Evolutionary conservation across 2,888 invertebrate genomes (phyloP), one percentile per base, ranked within the genome.

Genomic region (Sisyra terminalis): DNA sequence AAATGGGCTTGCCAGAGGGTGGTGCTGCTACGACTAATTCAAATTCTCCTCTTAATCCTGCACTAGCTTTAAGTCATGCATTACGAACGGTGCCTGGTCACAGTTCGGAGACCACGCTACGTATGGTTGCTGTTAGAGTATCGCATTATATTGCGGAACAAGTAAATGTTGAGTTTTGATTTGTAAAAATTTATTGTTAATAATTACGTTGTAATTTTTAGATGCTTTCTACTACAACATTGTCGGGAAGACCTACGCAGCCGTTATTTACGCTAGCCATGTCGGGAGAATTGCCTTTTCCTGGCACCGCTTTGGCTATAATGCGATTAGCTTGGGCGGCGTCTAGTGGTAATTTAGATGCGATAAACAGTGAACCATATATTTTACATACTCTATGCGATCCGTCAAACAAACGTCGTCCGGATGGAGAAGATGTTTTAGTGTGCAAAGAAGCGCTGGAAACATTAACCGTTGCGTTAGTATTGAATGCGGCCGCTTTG

Each of bases 391-490:
- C 70, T 24, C 61, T 77, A 42, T 77, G 78, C 46, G 73, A 73
- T 55, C 71, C 71, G 24, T 67, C 66, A 45, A 71, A 66, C 47
- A 63, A 60, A 36, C 64, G 71, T 46, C 62, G 64, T 48, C 74
- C 80, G 16, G 81, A 79, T 50, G 70, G 74, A 3, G 75, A 76
- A 48, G 82, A 82, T 53, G 69, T 76, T 41, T 3, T 46, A 66
- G 82, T 89, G 55, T 89, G 89, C 54, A 84, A 88, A 52, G 94
- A 94, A 65, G 88, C 92, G 39, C 69, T 96, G 59, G 94, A 96
- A 66, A 81, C 92, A 47, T 68, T 96, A 47, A 88, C 90, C 40
- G 78, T 94, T 49, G 83, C 87, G 49, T 74, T 94, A 57, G 85
- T 90, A 39, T 64, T 96, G 39, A 90, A 89, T 60, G 86, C 89